phyloP scores from a whole-genome alignment of 2,113 vertebrate genomes.

The Gobio gobio region DNA sequence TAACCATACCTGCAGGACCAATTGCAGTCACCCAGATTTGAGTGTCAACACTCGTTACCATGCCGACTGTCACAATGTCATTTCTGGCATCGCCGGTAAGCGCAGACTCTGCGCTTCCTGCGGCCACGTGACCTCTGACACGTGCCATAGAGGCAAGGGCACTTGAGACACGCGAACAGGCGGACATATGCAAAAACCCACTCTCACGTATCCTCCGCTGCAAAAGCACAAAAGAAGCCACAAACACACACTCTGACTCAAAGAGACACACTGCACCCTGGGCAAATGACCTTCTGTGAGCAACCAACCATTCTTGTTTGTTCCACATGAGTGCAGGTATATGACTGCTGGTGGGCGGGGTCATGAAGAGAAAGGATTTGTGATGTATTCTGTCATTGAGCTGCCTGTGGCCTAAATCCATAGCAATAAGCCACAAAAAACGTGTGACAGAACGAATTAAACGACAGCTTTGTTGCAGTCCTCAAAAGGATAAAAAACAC shows the following conservation, averaged over 20 bases:
- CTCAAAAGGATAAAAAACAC: not conserved
- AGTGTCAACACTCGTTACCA: constrained; percentile 69
- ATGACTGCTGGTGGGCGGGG: constrained; percentile 67
- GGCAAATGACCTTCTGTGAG: constrained; percentile 76
- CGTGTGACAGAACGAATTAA: constrained; percentile 51
- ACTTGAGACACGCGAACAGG: not conserved
- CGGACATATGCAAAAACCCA: constrained; percentile 25
- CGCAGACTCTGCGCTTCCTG: constrained; percentile 17
- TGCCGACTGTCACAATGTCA: constrained; percentile 57
- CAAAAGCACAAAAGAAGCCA: constrained; percentile 41
- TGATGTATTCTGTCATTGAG: constrained; percentile 42
- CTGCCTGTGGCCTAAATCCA: constrained; percentile 45
- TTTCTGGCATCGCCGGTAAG: constrained; percentile 47
- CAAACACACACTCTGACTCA: constrained; percentile 41
- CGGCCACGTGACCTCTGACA: constrained; percentile 53
- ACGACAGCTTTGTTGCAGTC: not conserved
- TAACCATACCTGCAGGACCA: constrained; percentile 71
- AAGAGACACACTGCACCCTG: constrained; percentile 55
- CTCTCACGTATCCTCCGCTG: constrained; percentile 7
- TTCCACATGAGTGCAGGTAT: constrained; percentile 79
- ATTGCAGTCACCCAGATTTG: constrained; percentile 72
- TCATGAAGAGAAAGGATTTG: constrained; percentile 53
- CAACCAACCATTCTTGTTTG: constrained; percentile 77
- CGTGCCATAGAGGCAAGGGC: constrained; percentile 28
- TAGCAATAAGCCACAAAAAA: constrained; percentile 38